These are phyloP conservation scores for Lithophane socia DNA, from an alignment of 2,888 invertebrate genomes.

Conservation along the genomic window DNA sequence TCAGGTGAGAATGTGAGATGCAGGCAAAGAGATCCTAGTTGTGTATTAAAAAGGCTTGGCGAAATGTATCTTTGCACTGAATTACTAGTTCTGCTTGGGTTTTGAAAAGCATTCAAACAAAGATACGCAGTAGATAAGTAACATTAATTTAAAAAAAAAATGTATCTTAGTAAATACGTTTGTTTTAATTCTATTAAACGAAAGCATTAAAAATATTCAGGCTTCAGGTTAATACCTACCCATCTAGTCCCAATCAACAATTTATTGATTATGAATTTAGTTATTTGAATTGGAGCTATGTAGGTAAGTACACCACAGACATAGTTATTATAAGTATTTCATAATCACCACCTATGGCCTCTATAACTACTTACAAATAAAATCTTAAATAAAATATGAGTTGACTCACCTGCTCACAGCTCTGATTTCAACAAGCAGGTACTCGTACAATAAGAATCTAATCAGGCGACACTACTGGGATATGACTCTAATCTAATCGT, in stretches of 20 bases:
- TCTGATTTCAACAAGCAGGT: slow-evolving; percentile 52
- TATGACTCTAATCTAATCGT: slow-evolving; percentile 24
- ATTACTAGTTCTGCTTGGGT: background rate
- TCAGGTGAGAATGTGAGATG: too few species aligned
- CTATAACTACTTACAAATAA: slow-evolving; percentile 8
- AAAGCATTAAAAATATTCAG: background rate
- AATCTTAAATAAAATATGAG: slow-evolving; percentile 33
- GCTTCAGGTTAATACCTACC: background rate
- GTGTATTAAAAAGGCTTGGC: background rate
- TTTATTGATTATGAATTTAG: background rate
- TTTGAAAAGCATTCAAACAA: background rate
- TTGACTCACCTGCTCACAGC: slow-evolving; percentile 68
- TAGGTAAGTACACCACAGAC: background rate
- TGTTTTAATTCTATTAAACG: background rate
- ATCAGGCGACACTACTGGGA: slow-evolving; percentile 37
- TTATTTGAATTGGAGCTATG: background rate
- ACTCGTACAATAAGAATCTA: slow-evolving; percentile 27
- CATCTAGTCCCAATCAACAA: background rate
- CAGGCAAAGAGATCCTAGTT: too few species aligned
- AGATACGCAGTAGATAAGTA: too few species aligned
- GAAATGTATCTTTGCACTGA: background rate
- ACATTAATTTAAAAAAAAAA: background rate
- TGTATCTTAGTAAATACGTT: background rate
- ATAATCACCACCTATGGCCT: slow-evolving; percentile 21
- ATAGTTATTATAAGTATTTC: background rate